phyloP scores from a whole-genome alignment of 2,888 invertebrate species.

The Hydroisotoma schaefferi region DNA sequence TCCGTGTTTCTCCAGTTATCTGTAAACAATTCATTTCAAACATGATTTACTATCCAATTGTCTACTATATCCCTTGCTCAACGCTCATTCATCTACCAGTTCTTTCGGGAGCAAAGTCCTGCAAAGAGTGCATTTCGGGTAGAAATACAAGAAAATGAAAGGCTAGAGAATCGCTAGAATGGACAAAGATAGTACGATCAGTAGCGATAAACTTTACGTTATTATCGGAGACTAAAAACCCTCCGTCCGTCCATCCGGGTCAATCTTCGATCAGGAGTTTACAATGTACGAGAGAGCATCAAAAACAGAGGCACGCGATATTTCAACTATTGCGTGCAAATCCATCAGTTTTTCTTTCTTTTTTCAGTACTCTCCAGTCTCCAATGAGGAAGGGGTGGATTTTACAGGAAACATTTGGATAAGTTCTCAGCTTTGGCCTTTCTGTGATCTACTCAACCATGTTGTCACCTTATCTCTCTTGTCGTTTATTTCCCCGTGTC shows the following conservation, averaged over 20 bases:
- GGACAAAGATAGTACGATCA: too few species aligned
- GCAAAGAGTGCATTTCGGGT: too few species aligned
- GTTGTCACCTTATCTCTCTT: constrained; percentile 5
- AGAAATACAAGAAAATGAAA: too few species aligned
- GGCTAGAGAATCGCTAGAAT: too few species aligned
- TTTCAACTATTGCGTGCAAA: constrained; percentile 43
- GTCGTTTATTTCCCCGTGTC: neutral
- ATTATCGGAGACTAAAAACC: neutral
- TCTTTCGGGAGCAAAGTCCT: too few species aligned
- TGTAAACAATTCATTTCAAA: neutral
- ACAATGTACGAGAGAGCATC: neutral
- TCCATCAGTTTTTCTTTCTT: constrained; percentile 46
- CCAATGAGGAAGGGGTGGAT: constrained; percentile 26
- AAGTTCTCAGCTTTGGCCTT: constrained; percentile 39
- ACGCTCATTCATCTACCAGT: too few species aligned
- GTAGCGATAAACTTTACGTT: neutral
- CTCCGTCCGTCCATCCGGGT: neutral
- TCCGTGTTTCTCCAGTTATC: constrained; percentile 2
- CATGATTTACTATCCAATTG: too few species aligned
- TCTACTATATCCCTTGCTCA: too few species aligned
- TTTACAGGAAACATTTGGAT: constrained; percentile 43
- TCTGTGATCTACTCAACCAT: constrained; percentile 1
- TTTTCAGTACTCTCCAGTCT: too few species aligned
- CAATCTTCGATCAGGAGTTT: neutral
- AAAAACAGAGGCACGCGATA: constrained; percentile 37